These are phyloP conservation scores for Lissonota sp. DNA, from an alignment of 2,888 invertebrate genomes.

Conservation along the genomic window DNA sequence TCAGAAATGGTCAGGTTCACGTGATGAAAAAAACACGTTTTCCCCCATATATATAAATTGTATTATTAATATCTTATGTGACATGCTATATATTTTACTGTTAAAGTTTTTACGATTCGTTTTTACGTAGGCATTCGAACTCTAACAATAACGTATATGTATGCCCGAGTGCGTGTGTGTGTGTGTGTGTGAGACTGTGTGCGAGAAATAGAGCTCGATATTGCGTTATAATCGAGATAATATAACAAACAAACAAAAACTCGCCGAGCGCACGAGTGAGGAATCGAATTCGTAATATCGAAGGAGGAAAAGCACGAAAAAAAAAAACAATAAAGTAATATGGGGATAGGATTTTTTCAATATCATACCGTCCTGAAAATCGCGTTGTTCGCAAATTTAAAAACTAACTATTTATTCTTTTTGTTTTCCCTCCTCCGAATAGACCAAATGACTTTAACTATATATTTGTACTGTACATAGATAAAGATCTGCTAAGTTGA, in stretches of 20 bases:
- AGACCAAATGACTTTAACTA: constrained; percentile 65
- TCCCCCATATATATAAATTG: constrained; percentile 68
- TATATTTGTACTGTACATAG: constrained; percentile 57
- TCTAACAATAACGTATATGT: constrained; percentile 27
- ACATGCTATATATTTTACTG: constrained; percentile 64
- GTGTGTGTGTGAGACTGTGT: constrained; percentile 14
- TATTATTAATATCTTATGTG: constrained; percentile 66
- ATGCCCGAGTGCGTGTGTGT: not conserved
- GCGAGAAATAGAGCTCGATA: constrained; percentile 3
- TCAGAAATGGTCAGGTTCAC: no score
- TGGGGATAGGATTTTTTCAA: constrained; percentile 49
- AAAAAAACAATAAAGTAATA: constrained; percentile 9
- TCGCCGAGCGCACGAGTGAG: not conserved
- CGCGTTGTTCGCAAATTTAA: constrained; percentile 42
- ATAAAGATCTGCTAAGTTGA: constrained; percentile 55
- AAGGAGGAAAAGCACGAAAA: not conserved
- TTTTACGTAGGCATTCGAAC: constrained; percentile 12
- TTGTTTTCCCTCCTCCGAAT: constrained; percentile 46
- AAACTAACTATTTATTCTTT: constrained; percentile 40
- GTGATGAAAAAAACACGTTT: no score
- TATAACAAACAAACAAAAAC: not conserved
- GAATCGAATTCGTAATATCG: not conserved
- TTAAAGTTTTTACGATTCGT: constrained; percentile 61
- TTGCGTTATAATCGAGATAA: constrained; percentile 9
- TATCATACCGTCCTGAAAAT: constrained; percentile 57